Conservation (phyloP, 2,113 vertebrate species). For the Peromyscus maniculatus region DNA sequence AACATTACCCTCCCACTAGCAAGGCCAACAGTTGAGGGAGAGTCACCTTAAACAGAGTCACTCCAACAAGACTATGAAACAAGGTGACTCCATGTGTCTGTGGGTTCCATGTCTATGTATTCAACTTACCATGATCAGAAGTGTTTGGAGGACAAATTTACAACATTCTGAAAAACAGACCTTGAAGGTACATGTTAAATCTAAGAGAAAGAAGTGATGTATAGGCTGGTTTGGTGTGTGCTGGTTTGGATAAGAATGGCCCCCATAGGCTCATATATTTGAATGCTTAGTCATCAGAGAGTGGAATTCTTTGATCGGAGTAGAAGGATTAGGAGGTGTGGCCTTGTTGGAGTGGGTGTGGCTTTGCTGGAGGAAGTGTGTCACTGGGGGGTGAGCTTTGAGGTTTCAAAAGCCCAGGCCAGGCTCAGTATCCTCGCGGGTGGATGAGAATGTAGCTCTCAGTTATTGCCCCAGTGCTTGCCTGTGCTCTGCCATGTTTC, state of each 20-base stretch:
- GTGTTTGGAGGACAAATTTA: neutral
- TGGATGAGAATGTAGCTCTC: neutral
- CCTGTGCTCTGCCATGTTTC: neutral
- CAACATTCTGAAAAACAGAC: too few species aligned
- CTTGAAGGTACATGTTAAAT: neutral
- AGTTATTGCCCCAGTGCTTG: neutral
- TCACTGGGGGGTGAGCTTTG: neutral
- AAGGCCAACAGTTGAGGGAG: too few species aligned
- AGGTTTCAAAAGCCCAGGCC: neutral
- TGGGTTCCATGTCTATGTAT: too few species aligned
- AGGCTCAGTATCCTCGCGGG: neutral
- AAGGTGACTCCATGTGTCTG: neutral
- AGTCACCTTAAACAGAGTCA: neutral
- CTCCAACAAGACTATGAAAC: neutral
- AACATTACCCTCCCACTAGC: neutral
- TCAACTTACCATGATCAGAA: neutral
- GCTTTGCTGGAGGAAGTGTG: neutral
- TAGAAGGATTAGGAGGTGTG: neutral
- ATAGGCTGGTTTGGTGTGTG: neutral
- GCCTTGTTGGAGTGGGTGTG: neutral
- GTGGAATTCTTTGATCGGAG: neutral
- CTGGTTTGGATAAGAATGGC: neutral
- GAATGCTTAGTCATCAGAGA: neutral
- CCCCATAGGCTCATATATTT: neutral
- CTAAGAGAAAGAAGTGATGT: neutral